These are phyloP conservation scores for Geodia barretti DNA, from an alignment of 37 sponge, comb jelly and placozoan species.

Conservation along the genomic window DNA sequence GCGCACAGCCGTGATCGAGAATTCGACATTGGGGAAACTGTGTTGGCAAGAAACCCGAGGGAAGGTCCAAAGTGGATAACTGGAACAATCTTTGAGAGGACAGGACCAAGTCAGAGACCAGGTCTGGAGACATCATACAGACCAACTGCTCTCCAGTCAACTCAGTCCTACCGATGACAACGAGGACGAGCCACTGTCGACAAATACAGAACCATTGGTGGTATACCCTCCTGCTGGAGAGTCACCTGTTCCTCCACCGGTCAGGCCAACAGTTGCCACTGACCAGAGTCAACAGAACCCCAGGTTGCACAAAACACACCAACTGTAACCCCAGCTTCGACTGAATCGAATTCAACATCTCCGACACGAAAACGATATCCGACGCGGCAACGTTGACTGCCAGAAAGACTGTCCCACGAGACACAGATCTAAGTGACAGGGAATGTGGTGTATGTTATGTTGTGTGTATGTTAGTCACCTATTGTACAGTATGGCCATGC, in stretches of 20 bases:
- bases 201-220: not conserved
- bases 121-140: not conserved
- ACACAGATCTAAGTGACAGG: not conserved
- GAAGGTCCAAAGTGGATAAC: not conserved
- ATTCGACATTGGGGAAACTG: not conserved
- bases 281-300: not conserved
- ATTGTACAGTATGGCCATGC: not conserved
- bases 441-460: not conserved
- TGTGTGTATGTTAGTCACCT: not conserved
- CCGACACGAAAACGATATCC: not conserved
- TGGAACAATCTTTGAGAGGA: not conserved
- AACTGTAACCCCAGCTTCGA: not conserved
- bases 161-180: not conserved
- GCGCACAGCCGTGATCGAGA: not conserved
- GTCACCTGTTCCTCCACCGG: not conserved
- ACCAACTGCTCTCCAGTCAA: not conserved
- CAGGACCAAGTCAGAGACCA: not conserved
- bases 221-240: not conserved
- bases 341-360: not conserved
- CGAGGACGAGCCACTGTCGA: not conserved
- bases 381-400: not conserved
- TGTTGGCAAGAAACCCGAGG: not conserved
- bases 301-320: not conserved
- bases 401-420: not conserved
- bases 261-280: not conserved